These are phyloP conservation scores for Drosophila virilis DNA, from an alignment of 1,140 invertebrate genomes.

Conservation along the genomic window DNA sequence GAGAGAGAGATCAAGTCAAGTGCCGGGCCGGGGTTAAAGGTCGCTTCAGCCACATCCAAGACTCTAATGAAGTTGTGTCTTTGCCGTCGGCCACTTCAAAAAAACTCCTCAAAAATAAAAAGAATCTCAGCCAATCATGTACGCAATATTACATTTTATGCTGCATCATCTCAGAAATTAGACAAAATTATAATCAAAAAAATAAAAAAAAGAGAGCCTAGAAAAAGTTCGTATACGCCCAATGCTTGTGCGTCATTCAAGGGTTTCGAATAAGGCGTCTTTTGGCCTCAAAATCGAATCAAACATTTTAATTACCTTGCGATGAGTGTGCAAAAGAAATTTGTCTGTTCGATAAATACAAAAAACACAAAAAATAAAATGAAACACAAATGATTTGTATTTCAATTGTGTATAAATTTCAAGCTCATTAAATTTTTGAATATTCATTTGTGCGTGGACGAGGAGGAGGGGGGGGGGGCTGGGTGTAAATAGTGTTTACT, in stretches of 20 bases:
- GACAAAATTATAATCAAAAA: constrained; percentile 47
- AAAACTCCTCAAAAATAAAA: constrained; percentile 13
- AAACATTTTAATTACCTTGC: constrained; percentile 84
- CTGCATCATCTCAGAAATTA: constrained; percentile 71
- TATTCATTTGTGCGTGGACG: constrained; percentile 34
- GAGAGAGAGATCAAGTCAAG: constrained; percentile 46
- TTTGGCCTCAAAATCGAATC: constrained; percentile 50
- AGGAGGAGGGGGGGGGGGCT: neutral
- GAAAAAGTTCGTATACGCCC: constrained; percentile 47
- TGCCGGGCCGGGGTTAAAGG: constrained; percentile 61
- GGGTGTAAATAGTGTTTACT: too few relatives aligned
- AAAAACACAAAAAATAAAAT: constrained; percentile 15
- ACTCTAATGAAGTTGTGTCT: constrained; percentile 74
- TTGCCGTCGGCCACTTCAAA: constrained; percentile 71
- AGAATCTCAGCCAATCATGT: constrained; percentile 60
- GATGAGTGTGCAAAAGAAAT: constrained; percentile 81
- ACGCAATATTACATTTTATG: constrained; percentile 50
- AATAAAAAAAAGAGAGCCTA: constrained; percentile 38
- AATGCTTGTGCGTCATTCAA: constrained; percentile 33
- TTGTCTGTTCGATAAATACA: constrained; percentile 26
- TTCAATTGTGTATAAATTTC: constrained; percentile 58
- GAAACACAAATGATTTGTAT: constrained; percentile 51
- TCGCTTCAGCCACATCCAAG: constrained; percentile 22
- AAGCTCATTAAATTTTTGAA: constrained; percentile 66
- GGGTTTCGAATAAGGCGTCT: constrained; percentile 59